phyloP scores from a whole-genome alignment of 2,113 vertebrate species.

The Bos taurus region DNA sequence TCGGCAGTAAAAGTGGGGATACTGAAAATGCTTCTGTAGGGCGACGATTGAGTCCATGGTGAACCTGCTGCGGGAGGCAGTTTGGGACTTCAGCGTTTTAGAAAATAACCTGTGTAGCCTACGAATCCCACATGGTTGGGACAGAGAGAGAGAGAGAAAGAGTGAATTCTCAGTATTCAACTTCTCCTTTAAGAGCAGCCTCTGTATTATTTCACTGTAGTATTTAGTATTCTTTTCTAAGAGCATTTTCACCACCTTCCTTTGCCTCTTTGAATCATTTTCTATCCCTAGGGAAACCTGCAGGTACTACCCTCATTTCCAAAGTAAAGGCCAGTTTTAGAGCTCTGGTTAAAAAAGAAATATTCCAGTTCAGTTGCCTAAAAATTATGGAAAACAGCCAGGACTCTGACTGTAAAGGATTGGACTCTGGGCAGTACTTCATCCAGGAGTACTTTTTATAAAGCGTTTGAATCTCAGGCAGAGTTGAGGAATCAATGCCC shows the following conservation, averaged over 20 bases:
- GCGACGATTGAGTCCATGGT: background rate
- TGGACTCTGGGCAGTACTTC: background rate
- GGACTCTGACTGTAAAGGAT: background rate
- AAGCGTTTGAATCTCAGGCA: conserved; percentile 15
- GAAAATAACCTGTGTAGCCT: background rate
- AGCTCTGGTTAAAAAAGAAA: background rate
- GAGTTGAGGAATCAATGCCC: background rate
- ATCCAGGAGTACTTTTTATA: background rate
- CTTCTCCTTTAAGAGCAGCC: conserved; percentile 15
- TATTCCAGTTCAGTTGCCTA: background rate
- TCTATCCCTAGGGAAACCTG: conserved; percentile 2
- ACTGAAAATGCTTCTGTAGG: background rate
- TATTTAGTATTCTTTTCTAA: background rate
- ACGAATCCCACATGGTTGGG: too few relatives aligned
- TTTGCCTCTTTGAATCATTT: background rate
- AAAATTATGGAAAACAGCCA: background rate
- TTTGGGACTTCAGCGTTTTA: background rate
- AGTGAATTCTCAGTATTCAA: background rate
- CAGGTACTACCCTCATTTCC: rapidly evolving
- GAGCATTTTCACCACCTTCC: background rate
- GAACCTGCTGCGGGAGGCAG: background rate
- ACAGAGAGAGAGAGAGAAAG: background rate
- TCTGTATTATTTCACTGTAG: background rate
- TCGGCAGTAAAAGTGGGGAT: background rate
- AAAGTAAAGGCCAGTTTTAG: background rate